Evolutionary conservation across 2,113 vertebrate genomes (phyloP).

Genomic region (Lota lota): DNA sequence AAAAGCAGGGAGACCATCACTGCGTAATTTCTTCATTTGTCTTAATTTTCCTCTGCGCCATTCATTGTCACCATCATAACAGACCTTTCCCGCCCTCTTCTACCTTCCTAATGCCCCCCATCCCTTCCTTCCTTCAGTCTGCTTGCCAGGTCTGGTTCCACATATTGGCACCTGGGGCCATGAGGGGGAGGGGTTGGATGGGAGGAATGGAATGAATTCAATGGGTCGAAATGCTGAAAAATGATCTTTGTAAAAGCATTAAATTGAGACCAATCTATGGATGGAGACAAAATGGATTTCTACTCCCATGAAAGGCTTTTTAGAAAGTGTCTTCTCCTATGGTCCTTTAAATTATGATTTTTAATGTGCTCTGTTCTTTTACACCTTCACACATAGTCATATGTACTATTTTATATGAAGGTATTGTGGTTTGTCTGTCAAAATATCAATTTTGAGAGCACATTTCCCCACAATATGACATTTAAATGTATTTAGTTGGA

Average conservation of each 20-base stretch:
- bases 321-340: background rate
- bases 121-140: background rate
- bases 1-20: background rate
- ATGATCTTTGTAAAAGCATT: constrained; percentile 23
- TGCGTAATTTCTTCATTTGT: background rate
- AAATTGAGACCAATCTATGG: constrained; percentile 31
- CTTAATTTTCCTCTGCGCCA: background rate
- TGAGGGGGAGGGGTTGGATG: constrained; percentile 6
- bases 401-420: background rate
- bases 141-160: constrained; percentile 13
- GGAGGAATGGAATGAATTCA: constrained; percentile 9
- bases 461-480: too few species aligned
- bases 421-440: too few species aligned
- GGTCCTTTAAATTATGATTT: background rate
- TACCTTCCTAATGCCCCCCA: background rate
- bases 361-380: background rate
- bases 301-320: background rate
- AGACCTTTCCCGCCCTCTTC: background rate
- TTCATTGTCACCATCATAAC: too few species aligned
- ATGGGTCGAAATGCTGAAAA: constrained; percentile 23
- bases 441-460: too few species aligned
- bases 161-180: constrained; percentile 26
- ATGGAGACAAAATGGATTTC: constrained; percentile 21
- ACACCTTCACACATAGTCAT: background rate
- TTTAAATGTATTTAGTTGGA: too few species aligned